Evolutionary conservation across 2,113 vertebrate genomes (phyloP).

Genomic region (Pelusios castaneus): DNA sequence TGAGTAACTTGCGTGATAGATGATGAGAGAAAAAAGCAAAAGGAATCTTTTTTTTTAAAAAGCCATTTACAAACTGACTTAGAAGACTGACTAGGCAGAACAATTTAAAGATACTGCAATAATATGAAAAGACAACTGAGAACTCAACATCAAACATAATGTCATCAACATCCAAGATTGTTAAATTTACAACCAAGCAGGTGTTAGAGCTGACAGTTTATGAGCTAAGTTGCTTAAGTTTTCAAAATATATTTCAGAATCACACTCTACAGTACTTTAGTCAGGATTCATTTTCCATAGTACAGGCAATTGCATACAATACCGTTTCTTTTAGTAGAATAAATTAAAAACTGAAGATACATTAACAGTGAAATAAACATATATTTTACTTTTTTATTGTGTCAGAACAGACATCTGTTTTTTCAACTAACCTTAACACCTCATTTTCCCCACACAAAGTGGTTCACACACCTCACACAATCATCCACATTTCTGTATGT

Average conservation of each 20-base stretch:
- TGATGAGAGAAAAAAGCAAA: background rate
- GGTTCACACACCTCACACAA: background rate
- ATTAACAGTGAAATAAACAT: fast-evolving
- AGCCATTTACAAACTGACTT: background rate
- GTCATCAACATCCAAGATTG: background rate
- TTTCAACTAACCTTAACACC: background rate
- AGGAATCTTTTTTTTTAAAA: background rate
- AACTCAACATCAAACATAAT: background rate
- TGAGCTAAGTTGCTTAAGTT: background rate
- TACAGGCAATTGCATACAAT: background rate
- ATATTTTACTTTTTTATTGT: background rate
- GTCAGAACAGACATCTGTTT: background rate
- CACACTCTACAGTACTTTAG: background rate
- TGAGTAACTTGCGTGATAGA: background rate
- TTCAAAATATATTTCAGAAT: background rate
- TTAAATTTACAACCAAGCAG: background rate
- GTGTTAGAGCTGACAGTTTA: background rate
- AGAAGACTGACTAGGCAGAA: background rate
- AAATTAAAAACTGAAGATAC: background rate
- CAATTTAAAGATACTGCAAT: background rate
- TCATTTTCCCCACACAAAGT: background rate
- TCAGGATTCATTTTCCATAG: background rate
- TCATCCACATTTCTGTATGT: background rate
- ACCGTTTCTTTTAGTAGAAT: background rate
- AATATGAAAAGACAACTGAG: background rate